These are phyloP conservation scores for Marmota monax DNA, from an alignment of 2,113 vertebrate genomes.

Conservation along the genomic window DNA sequence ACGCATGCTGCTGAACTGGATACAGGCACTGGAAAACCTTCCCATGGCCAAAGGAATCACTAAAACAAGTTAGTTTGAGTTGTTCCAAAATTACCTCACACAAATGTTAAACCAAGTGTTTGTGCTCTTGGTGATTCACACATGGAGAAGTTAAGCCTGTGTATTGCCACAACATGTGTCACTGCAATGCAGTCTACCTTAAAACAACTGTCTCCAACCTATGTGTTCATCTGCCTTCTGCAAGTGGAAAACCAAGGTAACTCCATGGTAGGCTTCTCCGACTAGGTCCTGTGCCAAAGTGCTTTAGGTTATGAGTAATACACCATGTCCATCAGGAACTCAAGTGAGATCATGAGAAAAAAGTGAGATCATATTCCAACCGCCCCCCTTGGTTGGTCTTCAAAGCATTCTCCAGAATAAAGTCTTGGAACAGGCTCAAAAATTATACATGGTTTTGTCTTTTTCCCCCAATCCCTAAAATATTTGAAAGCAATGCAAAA, in stretches of 20 bases:
- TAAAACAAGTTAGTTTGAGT: background rate
- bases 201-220: background rate
- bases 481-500: constrained; percentile 18
- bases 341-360: constrained; percentile 83
- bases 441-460: background rate
- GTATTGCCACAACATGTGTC: background rate
- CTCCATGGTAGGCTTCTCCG: constrained; percentile 58
- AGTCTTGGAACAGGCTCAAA: constrained; percentile 40
- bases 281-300: constrained; percentile 54
- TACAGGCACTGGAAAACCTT: background rate
- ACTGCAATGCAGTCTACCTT: background rate
- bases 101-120: background rate
- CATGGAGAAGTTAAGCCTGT: constrained; percentile 54
- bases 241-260: constrained; percentile 67
- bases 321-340: constrained; percentile 75
- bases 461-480: background rate
- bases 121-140: constrained; percentile 60
- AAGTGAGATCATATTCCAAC: constrained; percentile 64
- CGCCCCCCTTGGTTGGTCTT: background rate
- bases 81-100: background rate
- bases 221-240: background rate
- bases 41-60: background rate
- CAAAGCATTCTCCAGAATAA: constrained; percentile 61
- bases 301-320: constrained; percentile 80
- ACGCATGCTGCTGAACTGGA: background rate